Percentiles rank a stretch among this genome's conserved stretches.
phyloP scores from a whole-genome alignment of 1,140 invertebrate genomes.

The Asobara japonica region DNA sequence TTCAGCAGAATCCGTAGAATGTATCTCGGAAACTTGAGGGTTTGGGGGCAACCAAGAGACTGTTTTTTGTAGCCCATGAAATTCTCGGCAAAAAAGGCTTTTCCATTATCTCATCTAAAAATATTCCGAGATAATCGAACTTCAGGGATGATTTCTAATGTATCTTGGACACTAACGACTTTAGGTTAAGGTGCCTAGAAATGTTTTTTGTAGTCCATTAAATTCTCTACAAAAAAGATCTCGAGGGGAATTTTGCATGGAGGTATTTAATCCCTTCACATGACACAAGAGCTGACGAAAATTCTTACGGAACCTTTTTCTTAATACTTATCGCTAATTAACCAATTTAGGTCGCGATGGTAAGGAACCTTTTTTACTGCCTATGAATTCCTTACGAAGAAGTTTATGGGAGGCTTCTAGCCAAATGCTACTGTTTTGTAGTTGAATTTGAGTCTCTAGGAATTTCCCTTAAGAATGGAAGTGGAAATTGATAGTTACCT shows the following conservation, averaged over 20 bases:
- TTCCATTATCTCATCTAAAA: not conserved
- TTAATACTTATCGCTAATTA: no score
- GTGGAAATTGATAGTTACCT: conserved; percentile 72
- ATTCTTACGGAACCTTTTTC: no score
- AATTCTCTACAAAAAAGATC: not conserved
- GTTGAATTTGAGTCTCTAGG: no score
- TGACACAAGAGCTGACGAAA: no score
- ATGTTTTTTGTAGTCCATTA: not conserved
- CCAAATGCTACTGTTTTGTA: no score
- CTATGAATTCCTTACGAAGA: no score
- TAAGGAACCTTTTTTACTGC: no score
- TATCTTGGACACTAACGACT: not conserved
- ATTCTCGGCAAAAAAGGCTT: not conserved
- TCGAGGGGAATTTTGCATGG: no score
- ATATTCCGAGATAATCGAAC: not conserved
- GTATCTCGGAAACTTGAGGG: not conserved
- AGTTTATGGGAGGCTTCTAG: no score
- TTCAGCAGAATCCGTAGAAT: not conserved
- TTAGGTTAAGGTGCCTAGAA: not conserved
- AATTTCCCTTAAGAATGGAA: no score
- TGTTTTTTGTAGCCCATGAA: not conserved
- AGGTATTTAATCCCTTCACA: no score
- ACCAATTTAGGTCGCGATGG: no score
- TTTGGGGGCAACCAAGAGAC: not conserved
- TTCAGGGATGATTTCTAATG: not conserved